phyloP scores from a whole-genome alignment of 2,888 invertebrate species.

The Diadegma fenestrale region DNA sequence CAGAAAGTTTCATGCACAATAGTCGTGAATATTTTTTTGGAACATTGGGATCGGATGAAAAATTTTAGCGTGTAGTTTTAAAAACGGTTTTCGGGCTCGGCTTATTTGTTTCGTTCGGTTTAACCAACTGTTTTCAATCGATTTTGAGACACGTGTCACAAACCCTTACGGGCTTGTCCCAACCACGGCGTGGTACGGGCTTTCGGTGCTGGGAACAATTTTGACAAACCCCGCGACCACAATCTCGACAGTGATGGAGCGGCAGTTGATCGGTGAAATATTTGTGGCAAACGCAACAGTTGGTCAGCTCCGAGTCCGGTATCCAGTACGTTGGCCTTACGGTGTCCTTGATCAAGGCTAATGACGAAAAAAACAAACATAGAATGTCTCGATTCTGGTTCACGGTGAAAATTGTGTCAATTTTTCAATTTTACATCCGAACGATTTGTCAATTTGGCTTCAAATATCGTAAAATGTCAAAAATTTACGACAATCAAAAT shows the following conservation, averaged over 20 bases:
- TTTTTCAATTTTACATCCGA: no score
- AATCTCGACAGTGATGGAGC: conserved; percentile 87
- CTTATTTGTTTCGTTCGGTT: neutral
- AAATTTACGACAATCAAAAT: no score
- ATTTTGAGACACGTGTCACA: conserved; percentile 89
- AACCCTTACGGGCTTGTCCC: conserved; percentile 90
- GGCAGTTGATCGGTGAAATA: conserved; percentile 85
- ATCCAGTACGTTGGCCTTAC: conserved; percentile 93
- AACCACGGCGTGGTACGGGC: conserved; percentile 91
- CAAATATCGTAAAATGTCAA: no score
- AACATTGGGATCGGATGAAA: neutral
- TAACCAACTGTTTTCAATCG: conserved; percentile 65
- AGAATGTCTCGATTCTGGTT: no score
- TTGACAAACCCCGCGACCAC: conserved; percentile 93
- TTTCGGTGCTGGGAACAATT: conserved; percentile 89
- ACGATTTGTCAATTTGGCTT: no score
- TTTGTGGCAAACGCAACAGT: conserved; percentile 89
- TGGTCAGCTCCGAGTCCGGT: conserved; percentile 89
- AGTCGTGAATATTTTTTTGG: neutral
- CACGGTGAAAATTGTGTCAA: no score
- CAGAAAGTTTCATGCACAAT: neutral
- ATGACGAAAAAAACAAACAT: no score
- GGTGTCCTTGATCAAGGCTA: conserved; percentile 90
- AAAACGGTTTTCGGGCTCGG: neutral
- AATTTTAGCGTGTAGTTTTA: neutral